Conservation (phyloP, 2,888 invertebrate genomes). For the Elysia crispata region DNA sequence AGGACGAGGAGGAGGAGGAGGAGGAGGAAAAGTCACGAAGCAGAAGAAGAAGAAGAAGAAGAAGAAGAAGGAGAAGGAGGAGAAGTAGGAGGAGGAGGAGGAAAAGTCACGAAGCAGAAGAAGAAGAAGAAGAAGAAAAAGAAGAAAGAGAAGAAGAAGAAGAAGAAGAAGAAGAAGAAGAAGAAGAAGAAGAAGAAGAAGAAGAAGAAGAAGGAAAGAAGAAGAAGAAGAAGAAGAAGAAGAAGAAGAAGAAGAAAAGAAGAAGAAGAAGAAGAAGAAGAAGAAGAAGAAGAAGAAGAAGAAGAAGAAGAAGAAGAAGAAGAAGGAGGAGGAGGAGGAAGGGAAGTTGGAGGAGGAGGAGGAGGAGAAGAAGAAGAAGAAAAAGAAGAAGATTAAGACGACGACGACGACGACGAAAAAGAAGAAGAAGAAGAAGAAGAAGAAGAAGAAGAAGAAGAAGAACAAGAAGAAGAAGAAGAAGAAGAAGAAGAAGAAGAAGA, state of each 20-base stretch:
- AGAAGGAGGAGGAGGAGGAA: neutral
- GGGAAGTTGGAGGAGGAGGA: neutral
- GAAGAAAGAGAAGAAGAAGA: neutral
- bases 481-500: neutral
- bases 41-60: too few species aligned
- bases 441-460: neutral
- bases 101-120: too few species aligned
- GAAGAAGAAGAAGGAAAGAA: neutral
- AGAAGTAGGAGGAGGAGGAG: too few species aligned
- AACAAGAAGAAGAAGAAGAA: constrained; percentile 1
- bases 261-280: neutral
- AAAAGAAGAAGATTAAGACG: neutral
- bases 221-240: neutral
- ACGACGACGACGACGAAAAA: constrained; percentile 1
- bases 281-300: neutral
- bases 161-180: neutral
- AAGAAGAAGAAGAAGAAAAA: too few species aligned
- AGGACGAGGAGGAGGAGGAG: neutral
- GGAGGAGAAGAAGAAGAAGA: too few species aligned
- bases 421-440: neutral
- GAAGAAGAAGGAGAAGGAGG: too few species aligned
- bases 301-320: neutral
- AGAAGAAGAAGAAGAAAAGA: neutral
- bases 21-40: too few species aligned
- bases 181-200: neutral